Conservation (phyloP, 2,113 vertebrate species). For the Callithrix jacchus region DNA sequence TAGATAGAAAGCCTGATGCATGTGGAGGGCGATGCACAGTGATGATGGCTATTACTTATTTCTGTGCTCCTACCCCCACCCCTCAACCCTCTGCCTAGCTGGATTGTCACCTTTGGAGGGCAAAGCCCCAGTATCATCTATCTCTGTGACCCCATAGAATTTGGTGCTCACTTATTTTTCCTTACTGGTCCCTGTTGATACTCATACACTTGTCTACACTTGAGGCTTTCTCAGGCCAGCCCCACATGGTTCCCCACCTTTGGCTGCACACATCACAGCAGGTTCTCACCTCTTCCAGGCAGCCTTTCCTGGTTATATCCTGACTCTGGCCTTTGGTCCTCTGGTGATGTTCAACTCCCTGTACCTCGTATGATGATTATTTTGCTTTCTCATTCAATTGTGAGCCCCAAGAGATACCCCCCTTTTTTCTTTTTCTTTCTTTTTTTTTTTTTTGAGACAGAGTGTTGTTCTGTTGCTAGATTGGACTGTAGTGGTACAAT, state of each 20-base stretch:
- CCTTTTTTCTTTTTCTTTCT: neutral
- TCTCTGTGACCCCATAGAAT: neutral
- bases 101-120: neutral
- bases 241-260: neutral
- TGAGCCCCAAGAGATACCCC: neutral
- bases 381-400: neutral
- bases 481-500: neutral
- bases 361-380: neutral
- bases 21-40: neutral
- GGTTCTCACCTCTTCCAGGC: neutral
- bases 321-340: neutral
- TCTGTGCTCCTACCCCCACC: neutral
- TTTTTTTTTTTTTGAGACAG: too few relatives aligned
- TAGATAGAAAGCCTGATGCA: neutral
- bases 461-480: neutral
- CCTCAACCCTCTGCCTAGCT: neutral
- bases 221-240: neutral
- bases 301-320: neutral
- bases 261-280: neutral
- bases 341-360: neutral
- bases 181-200: neutral
- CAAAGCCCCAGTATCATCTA: neutral
- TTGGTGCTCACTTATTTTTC: neutral
- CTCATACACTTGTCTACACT: neutral
- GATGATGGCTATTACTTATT: neutral